Evolutionary conservation across 2,113 vertebrate species (phyloP).

Genomic region (Charadrius vociferus): DNA sequence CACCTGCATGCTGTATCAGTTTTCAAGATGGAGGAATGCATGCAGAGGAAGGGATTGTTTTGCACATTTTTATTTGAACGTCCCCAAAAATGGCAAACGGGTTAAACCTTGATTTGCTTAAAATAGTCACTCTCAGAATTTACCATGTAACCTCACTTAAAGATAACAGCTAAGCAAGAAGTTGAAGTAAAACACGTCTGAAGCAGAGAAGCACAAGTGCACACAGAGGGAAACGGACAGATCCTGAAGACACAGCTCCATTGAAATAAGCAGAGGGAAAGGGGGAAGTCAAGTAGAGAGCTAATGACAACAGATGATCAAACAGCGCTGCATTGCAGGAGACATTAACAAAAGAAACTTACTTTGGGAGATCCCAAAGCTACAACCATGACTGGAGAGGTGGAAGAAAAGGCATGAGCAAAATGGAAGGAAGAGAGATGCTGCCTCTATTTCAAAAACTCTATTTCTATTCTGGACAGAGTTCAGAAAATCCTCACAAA

Average conservation of each 20-base stretch:
- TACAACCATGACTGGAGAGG: not conserved
- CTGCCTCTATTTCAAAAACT: not conserved
- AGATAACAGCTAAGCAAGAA: not conserved
- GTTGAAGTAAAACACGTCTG: not conserved
- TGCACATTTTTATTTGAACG: not conserved
- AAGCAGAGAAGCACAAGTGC: not conserved
- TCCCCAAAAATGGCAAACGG: rapidly evolving
- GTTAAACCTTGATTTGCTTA: not conserved
- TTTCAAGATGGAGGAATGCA: not conserved
- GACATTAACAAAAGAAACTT: not conserved
- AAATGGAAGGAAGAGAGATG: not conserved
- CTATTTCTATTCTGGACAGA: not conserved
- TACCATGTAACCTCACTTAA: not conserved
- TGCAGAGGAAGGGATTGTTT: not conserved
- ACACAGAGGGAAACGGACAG: not conserved
- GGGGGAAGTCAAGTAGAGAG: not conserved
- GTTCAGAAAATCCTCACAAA: not conserved
- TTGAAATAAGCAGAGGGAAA: not conserved
- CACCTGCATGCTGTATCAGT: not conserved
- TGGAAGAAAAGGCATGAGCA: not conserved
- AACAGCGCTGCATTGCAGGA: not conserved
- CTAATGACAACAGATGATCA: not conserved
- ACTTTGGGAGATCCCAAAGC: not conserved
- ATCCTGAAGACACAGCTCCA: not conserved
- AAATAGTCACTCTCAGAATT: not conserved